Evolutionary conservation across 2,113 vertebrate genomes (phyloP).

Genomic region (Cyphomyrus discorhynchus): DNA sequence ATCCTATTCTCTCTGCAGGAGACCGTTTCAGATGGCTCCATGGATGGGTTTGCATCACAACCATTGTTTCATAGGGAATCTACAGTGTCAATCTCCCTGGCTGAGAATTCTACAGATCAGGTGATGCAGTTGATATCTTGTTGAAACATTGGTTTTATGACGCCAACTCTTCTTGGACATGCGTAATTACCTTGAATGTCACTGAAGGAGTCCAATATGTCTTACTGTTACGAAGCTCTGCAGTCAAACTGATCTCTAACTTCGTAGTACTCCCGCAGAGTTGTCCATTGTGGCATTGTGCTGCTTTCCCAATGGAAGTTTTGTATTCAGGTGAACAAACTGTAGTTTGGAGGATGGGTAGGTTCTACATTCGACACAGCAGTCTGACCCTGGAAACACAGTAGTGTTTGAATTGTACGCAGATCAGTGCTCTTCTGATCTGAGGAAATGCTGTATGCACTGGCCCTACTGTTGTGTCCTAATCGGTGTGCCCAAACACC

Average conservation of each 20-base stretch:
- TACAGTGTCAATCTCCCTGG: conserved; percentile 26
- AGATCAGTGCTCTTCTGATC: conserved; percentile 37
- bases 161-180: not conserved
- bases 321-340: not conserved
- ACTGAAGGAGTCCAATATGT: not conserved
- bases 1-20: conserved; percentile 35
- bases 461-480: not conserved
- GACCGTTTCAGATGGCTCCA: conserved; percentile 27
- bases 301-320: not conserved
- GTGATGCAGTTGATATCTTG: conserved; percentile 21
- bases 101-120: conserved; percentile 45
- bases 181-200: not conserved
- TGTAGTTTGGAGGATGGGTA: not conserved
- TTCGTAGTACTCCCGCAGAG: not conserved
- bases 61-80: conserved; percentile 55
- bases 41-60: conserved; percentile 52
- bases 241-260: not conserved
- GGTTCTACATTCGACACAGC: not conserved
- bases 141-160: not conserved
- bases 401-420: conserved; percentile 59
- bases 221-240: not conserved
- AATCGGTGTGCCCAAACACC: not conserved
- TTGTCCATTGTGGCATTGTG: not conserved
- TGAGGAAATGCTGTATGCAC: conserved; percentile 48
- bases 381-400: conserved; percentile 52